A percentile compares a stretch with the other conserved stretches of the same genome.
These are phyloP conservation scores for Achatina immaculata DNA, from an alignment of 1,140 invertebrate genomes.

Conservation along the genomic window DNA sequence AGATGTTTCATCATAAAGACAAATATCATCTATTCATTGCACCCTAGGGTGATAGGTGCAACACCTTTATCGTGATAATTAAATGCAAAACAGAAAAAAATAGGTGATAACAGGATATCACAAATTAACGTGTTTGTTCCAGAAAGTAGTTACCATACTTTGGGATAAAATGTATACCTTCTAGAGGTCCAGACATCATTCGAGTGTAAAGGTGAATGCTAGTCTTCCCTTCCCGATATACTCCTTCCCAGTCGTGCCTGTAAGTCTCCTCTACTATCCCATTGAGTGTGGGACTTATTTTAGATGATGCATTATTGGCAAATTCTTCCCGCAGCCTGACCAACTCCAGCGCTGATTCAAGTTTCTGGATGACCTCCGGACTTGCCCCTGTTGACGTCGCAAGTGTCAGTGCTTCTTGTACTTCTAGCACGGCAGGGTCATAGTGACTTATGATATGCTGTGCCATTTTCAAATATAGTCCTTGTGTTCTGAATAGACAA, in stretches of 20 bases:
- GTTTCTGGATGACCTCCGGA: not conserved
- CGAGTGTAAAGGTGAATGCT: not conserved
- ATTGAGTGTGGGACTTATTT: not conserved
- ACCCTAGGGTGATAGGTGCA: too few relatives aligned
- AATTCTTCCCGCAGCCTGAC: not conserved
- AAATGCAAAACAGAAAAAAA: too few relatives aligned
- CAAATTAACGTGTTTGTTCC: too few relatives aligned
- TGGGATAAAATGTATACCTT: too few relatives aligned
- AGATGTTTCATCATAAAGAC: too few relatives aligned
- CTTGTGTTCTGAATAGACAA: too few relatives aligned
- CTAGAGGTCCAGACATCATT: conserved; percentile 2
- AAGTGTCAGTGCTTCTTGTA: not conserved
- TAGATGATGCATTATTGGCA: not conserved
- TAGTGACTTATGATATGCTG: not conserved
- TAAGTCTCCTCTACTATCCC: not conserved
- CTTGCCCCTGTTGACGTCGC: not conserved
- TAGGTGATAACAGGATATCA: too few relatives aligned
- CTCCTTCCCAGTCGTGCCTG: not conserved
- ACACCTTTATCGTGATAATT: too few relatives aligned
- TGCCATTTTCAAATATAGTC: too few relatives aligned
- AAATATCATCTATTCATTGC: too few relatives aligned
- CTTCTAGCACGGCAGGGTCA: not conserved
- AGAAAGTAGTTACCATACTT: too few relatives aligned
- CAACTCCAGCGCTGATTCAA: not conserved
- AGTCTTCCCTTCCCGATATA: conserved; percentile 3